Evolutionary conservation across 2,888 invertebrate genomes (phyloP).

Genomic region (Drepana falcataria): DNA sequence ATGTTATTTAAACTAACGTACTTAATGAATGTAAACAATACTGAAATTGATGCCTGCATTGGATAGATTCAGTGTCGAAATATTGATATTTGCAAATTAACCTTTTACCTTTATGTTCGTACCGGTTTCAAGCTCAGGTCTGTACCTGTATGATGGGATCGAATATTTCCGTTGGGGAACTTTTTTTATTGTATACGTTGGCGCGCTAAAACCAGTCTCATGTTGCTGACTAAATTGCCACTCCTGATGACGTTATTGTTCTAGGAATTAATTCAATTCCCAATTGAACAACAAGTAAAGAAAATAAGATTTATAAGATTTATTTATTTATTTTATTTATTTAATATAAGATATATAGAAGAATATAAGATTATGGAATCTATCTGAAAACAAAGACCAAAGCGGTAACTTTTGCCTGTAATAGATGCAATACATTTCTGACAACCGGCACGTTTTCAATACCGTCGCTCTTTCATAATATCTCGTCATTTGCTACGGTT

Average conservation of each 20-base stretch:
- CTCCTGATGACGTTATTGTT: constrained; percentile 34
- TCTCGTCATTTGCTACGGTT: too few species aligned
- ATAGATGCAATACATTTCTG: too few species aligned
- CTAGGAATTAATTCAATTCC: constrained; percentile 17
- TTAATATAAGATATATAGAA: too few species aligned
- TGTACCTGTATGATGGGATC: constrained; percentile 42
- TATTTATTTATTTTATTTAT: too few species aligned
- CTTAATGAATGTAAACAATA: background rate
- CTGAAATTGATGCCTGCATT: constrained; percentile 7
- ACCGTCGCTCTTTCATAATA: too few species aligned
- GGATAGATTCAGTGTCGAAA: constrained; percentile 28
- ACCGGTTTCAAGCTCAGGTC: constrained; percentile 57
- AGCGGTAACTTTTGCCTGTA: too few species aligned
- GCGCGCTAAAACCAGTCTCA: constrained; percentile 58
- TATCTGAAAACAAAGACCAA: too few species aligned
- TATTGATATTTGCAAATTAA: constrained; percentile 54
- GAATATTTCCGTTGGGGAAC: constrained; percentile 59
- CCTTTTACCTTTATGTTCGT: constrained; percentile 58
- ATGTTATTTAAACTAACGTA: background rate
- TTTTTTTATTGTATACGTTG: constrained; percentile 45
- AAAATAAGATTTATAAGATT: too few species aligned
- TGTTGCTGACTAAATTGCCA: constrained; percentile 40
- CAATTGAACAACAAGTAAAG: too few species aligned
- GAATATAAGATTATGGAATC: too few species aligned
- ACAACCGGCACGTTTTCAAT: too few species aligned